Base-by-base conservation (phyloP, 2,888 invertebrate species). In the Dendrolimus houi region DNA sequence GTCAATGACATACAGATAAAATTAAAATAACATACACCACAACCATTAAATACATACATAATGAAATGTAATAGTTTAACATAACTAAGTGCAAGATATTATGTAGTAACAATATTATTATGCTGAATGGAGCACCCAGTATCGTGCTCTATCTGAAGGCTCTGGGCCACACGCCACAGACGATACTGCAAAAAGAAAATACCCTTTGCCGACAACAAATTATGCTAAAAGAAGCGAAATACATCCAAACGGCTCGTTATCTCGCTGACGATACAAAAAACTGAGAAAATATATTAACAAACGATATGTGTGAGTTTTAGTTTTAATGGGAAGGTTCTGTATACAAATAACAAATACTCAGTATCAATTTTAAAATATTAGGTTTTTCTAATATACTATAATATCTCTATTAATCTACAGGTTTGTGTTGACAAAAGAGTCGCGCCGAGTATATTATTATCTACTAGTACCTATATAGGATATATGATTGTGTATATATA, bases 221-320 rank as follows among this genome's bases (percentile, higher is more conserved):
- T 77, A 77, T 78, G 72, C 68, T 72, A 71, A 72, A 73, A 71
- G 70, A 73, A 74, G 64, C 69, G 67, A 70, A 47, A 47, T 47
- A 65, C 68, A 75, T 71, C 72, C 71, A 66, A 67, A 69, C 60
- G 56, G 72, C 77, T 81, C 79, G 81, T 83, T 83, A 81, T 83
- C 75, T 75, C 62, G 77, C 77, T 82, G 77, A 82, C 75, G 77
- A 67, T 68, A 79, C 77, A 81, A 80, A 84, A 84, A 80, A 68
- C 57, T 61, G 64, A 73, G 77, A 76, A 76, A 79, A 77, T 74
- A 71, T 79, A 77, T 79, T 77, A 79, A 79, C 77, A 47, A 47
- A 47, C 47, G 47, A 9, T 47, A 47, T 9, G 10, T 47, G 47
- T 47, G 12, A 47, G 9, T 47, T 47, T 47, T 47, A 10, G 9